Evolutionary conservation across 2,888 invertebrate species (phyloP), one percentile per base, ranked within the genome.

Genomic region (Graphium colonna): DNA sequence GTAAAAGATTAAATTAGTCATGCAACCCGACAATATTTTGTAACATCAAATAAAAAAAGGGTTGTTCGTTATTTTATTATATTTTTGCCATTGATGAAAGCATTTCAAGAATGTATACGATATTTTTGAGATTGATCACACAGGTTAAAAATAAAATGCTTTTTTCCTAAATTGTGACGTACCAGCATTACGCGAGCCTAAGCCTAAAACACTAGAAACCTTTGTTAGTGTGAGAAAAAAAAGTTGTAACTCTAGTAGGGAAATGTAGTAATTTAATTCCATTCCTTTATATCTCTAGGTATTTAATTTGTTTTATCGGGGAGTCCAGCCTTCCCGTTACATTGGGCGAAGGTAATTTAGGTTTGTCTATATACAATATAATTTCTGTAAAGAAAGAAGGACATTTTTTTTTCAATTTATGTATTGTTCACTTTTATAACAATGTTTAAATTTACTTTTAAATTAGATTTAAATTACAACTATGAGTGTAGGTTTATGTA

Each of bases 221-320:
- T 46, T 51, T 55, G 50, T 60, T 55, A 50, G 46, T 10, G 10
- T 39, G 21, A 42, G 12, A 36, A 33, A 51, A 39, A 46, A 58
- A 47, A 18, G 21, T 52, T 21, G 39, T 3, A 52, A 42, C 39
- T 53, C 59, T 61, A 63, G 57, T 68, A 70, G 67, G 67, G 69
- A 67, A 73, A 66, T 65, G 65, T 70, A 69, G 67, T 71, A 67
- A 69, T 72, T 74, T 69, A 69, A 77, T 78, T 82, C 79, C 86
- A 86, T 87, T 87, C 86, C 86, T 86, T 77, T 69, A 75, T 74
- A 75, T 74, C 2, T 79, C 76, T 82, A 80, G 75, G 73, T 77
- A 71, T 69, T 75, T 55, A 50, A 54, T 54, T 52, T 49, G 18
- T 51, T 52, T 50, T 46, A 40, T 8, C 51, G 43, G 49, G 47